Evolutionary conservation across 2,797 vertebrate genomes (phyloP).

Genomic region (Gephyroberyx darwinii): DNA sequence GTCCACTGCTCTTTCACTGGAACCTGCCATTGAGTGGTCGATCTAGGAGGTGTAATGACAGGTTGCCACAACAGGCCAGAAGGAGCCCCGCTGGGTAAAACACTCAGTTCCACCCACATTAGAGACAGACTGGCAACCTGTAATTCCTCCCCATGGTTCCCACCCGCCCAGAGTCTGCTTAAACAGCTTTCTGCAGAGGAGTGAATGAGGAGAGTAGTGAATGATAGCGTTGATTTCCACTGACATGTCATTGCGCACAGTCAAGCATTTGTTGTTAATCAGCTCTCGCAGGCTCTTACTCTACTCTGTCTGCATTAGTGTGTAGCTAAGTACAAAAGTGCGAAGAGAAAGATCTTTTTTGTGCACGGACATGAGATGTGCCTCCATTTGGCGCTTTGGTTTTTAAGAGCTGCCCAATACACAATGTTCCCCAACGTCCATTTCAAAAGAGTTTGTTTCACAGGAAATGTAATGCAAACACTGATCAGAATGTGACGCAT

Average conservation of each 20-base stretch:
- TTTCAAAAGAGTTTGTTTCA: no score
- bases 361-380: not conserved
- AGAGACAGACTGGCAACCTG: conserved; percentile 88
- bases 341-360: not conserved
- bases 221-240: conserved; percentile 80
- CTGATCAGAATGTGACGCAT: not conserved
- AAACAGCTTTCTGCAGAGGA: conserved; percentile 87
- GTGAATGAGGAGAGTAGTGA: conserved; percentile 84
- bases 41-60: conserved; percentile 32
- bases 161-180: conserved; percentile 79
- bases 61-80: conserved; percentile 17
- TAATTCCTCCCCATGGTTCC: conserved; percentile 85
- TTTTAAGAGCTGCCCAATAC: not conserved
- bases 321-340: not conserved
- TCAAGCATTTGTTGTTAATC: conserved; percentile 87
- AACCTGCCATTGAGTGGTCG: conserved; percentile 17
- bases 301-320: not conserved
- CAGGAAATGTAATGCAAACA: not conserved
- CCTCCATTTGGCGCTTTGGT: not conserved
- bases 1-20: conserved; percentile 19
- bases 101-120: conserved; percentile 22
- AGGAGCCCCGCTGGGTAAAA: conserved; percentile 20
- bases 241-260: conserved; percentile 86
- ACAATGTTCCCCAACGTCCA: not conserved
- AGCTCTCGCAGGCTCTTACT: conserved; percentile 85